These are phyloP conservation scores for Equus przewalskii DNA, from an alignment of 2,113 vertebrate species.

Conservation along the genomic window DNA sequence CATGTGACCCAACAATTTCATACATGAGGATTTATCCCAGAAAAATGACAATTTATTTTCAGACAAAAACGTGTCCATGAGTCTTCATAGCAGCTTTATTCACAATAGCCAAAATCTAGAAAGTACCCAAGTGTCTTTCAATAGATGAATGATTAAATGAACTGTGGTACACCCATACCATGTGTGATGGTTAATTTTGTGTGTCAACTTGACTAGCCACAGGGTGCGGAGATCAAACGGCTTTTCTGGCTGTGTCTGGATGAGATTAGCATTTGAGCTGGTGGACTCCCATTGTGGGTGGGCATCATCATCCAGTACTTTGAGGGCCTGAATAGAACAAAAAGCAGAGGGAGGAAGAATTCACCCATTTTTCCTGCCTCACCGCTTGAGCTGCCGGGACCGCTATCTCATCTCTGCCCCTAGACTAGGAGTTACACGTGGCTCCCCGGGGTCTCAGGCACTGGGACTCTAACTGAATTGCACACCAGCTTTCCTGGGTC, in stretches of 20 bases:
- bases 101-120: background rate
- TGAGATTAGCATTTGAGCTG: background rate
- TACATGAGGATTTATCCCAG: background rate
- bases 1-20: constrained; percentile 1
- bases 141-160: background rate
- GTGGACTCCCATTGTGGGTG: background rate
- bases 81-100: background rate
- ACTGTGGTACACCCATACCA: background rate
- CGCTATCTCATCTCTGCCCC: background rate
- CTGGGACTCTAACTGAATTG: background rate
- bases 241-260: background rate
- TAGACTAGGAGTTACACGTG: background rate
- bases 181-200: background rate
- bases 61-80: background rate
- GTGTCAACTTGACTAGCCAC: background rate
- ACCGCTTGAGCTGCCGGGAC: background rate
- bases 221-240: background rate
- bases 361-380: background rate
- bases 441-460: background rate
- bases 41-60: background rate
- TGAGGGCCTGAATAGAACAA: background rate
- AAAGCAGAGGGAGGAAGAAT: background rate
- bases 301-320: background rate
- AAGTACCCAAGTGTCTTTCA: constrained; percentile 5
- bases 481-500: background rate